Base-by-base conservation (phyloP, 2,888 invertebrate species). In the Tipula vernalis region DNA sequence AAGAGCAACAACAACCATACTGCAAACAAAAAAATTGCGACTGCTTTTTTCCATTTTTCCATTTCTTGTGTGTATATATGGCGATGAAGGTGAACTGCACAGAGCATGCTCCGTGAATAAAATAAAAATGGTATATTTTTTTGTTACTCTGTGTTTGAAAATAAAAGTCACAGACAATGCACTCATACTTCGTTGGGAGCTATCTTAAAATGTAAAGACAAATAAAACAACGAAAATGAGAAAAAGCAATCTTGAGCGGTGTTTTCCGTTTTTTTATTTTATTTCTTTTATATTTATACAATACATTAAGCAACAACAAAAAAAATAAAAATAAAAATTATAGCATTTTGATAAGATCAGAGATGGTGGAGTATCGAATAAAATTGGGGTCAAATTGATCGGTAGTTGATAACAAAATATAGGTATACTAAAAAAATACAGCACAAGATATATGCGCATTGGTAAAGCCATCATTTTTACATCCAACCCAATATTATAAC, bases 61-160 rank as follows among this genome's bases (percentile, higher is more conserved):
- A 71, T 71, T 71, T 71, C 71, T 71, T 71, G 71, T 28, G 28
- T 71, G 8, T 71, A 15, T n/a, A 51, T 51, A 15, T 51, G 8
- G n/a, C n/a, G 39, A 84, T 39, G 84, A 84, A 84, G 84, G 84
- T 84, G 84, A 84, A 84, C 41, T 84, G 84, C 84, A 84, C 39
- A 39, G 84, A 84, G 84, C 84, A 84, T 84, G 83, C 83, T 83
- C 83, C 36, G 36, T 83, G n/a, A 36, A 83, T 36, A 83, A 36
- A 83, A 83, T 39, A 83, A 83, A 36, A 83, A 83, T 39, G 36
- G 36, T 83, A 83, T 57, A 57, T 57, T 57, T n/a, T 57, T 57
- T 57, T 15, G 51, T 15, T 15, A 51, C 51, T 51, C 44, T 12
- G 15, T 15, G 15, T 57, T 57, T 15, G 15, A 57, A 57, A 83